Evolutionary conservation across 2,797 vertebrate species (phyloP).

Genomic region (Myotis pilosus): DNA sequence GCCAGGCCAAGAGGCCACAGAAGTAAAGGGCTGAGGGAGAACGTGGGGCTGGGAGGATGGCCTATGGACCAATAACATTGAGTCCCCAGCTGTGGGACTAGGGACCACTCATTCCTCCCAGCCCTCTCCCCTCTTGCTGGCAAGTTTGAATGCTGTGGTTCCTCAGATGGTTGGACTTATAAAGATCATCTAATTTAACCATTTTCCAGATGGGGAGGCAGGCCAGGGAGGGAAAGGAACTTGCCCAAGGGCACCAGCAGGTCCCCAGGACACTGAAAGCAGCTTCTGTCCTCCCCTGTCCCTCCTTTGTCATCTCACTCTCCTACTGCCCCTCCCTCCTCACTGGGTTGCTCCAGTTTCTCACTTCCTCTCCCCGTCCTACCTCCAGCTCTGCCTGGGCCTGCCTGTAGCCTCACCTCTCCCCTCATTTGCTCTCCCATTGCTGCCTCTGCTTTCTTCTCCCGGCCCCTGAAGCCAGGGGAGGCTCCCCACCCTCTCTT

Average conservation of each 20-base stretch:
- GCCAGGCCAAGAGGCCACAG: not conserved
- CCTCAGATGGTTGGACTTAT: not conserved
- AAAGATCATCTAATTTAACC: not conserved
- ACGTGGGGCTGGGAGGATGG: not conserved
- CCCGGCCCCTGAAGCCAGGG: conserved; percentile 67
- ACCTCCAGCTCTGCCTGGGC: conserved; percentile 71
- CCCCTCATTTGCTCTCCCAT: conserved; percentile 71
- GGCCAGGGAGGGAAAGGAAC: conserved; percentile 30
- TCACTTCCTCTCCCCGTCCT: conserved; percentile 68
- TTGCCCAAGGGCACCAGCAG: not conserved
- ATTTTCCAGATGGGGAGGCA: not conserved
- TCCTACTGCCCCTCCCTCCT: not conserved
- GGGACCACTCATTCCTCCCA: not conserved
- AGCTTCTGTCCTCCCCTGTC: not conserved
- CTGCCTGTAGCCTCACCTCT: conserved; percentile 78
- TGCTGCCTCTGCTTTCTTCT: conserved; percentile 67
- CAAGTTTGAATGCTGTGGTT: not conserved
- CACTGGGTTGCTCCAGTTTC: conserved; percentile 58
- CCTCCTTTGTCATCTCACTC: conserved; percentile 34
- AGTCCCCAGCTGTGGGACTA: not conserved
- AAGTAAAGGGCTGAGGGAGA: not conserved
- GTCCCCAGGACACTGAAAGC: not conserved
- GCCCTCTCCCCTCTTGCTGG: not conserved
- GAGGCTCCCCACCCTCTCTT: conserved; percentile 59
- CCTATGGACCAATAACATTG: not conserved